Evolutionary conservation across 2,888 invertebrate genomes (phyloP).

Genomic region (Cryptosula pallasiana): DNA sequence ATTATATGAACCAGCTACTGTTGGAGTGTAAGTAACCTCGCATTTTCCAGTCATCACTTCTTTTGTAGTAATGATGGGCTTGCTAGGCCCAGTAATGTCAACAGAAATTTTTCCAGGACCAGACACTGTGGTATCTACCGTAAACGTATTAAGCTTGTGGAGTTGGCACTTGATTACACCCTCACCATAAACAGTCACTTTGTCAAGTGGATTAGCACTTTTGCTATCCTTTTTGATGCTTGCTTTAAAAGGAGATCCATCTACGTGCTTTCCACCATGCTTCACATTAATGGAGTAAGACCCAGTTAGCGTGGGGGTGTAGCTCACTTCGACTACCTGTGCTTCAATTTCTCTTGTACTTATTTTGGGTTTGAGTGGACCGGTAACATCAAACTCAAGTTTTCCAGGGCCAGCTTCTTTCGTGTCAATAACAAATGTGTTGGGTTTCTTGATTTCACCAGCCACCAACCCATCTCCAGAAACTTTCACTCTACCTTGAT

Average conservation of each 20-base stretch:
- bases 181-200: constrained; percentile 27
- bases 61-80: neutral
- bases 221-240: constrained; percentile 63
- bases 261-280: constrained; percentile 76
- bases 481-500: constrained; percentile 60
- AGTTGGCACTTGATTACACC: neutral
- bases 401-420: constrained; percentile 84
- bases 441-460: constrained; percentile 69
- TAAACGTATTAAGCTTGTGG: neutral
- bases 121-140: neutral
- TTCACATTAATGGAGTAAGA: constrained; percentile 77
- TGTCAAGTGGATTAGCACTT: constrained; percentile 61
- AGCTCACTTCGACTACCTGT: constrained; percentile 60
- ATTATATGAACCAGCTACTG: neutral
- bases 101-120: neutral
- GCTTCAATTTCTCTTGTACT: constrained; percentile 29
- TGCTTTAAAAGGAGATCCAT: constrained; percentile 48
- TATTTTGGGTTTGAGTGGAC: constrained; percentile 31
- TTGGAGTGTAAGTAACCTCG: neutral
- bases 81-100: neutral
- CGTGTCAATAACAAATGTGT: constrained; percentile 84
- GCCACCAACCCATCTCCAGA: constrained; percentile 66
- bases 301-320: constrained; percentile 60
- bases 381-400: constrained; percentile 57
- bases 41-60: neutral